Base-by-base conservation (phyloP, 2,888 invertebrate genomes). In the Dorcus hopei region DNA sequence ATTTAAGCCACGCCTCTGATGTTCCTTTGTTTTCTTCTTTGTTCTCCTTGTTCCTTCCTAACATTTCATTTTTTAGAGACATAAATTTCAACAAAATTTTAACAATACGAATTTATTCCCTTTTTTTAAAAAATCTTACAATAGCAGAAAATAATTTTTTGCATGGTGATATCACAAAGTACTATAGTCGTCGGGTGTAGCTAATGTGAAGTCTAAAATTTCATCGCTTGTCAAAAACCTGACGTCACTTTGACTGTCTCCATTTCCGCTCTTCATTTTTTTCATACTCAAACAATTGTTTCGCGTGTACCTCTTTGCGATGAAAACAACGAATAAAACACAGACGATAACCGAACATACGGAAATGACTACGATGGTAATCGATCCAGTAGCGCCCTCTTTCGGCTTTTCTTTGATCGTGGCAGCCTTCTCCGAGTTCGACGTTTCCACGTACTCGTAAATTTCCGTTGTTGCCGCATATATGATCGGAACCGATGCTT, bases 171-270 rank as follows among this genome's bases (percentile, higher is more conserved):
- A 3, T 33, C 26, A 33, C 7, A 33, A 45, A 4, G 9, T 16
- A 23, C 2, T 7, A 41, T 11, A 45, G 45, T 45, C 45, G 9
- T 45, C 45, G 23, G 63, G 56, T 26, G 72, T 74, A 2, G 80
- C 79, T 50, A 82, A 61, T 58, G 74, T 80, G 62, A 84, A 83
- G 68, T 84, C 82, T 11, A 84, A 69, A 40, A 79, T 73, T 66
- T 85, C 85, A 57, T 83, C 83, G 26, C 80, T 78, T 1, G 83
- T 82, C 43, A 84, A 73, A 70, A 81, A 85, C 57, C 83, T 71
- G 0, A 85, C 83, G 63, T 85, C 84, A 52, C 83, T 83, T 61
- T 77, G 76, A 60, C 77, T 77, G 49, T 74, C 74, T 2, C 74
- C 73, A 14, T 63, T 63, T 1, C 67, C 62, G n/a, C 65, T 57